Conservation (phyloP, 2,113 vertebrate species). For the Arvicanthis niloticus region DNA sequence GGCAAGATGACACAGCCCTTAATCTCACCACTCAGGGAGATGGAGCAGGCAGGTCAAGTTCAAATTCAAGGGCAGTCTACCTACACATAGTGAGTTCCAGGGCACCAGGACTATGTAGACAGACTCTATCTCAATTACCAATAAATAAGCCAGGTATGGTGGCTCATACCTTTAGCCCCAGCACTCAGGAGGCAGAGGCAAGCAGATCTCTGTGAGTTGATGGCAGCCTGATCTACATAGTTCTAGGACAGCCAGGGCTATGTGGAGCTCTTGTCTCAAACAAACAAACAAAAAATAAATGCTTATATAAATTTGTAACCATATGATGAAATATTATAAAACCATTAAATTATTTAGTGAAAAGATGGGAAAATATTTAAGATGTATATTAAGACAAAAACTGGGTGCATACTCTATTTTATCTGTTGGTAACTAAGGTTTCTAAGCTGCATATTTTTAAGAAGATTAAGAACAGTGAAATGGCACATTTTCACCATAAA, state of each 20-base stretch:
- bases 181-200: not conserved
- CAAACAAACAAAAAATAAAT: not conserved
- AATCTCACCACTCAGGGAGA: not conserved
- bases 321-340: not conserved
- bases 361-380: not conserved
- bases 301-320: not conserved
- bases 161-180: not conserved
- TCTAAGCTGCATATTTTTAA: slow-evolving; percentile 7
- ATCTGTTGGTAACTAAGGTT: not conserved
- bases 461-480: not conserved
- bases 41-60: too few relatives aligned
- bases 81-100: not conserved
- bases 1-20: not conserved
- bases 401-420: not conserved
- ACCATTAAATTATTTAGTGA: not conserved
- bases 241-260: not conserved
- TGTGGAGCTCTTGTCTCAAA: not conserved
- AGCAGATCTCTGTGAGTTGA: not conserved
- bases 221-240: not conserved
- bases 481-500: not conserved
- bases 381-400: not conserved
- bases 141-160: not conserved
- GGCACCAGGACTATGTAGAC: not conserved
- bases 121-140: not conserved
- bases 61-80: not conserved